A percentile compares a stretch with the other conserved stretches of the same genome.
These are phyloP conservation scores for Notoglanidium macrostoma DNA, from an alignment of 2,797 vertebrate species.

Conservation along the genomic window DNA sequence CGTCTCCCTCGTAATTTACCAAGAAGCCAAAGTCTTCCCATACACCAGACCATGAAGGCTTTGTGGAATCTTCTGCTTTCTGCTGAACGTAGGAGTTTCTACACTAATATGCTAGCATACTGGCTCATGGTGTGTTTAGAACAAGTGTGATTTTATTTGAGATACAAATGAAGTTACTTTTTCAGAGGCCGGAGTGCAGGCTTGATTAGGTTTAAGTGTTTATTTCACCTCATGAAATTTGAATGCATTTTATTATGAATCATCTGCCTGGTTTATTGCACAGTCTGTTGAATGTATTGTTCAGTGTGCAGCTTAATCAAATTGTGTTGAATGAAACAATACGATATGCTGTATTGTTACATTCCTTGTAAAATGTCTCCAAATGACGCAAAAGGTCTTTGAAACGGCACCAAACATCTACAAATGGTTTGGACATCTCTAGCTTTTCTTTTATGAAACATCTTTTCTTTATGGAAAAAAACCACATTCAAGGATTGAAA, in stretches of 20 bases:
- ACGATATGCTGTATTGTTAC: background rate
- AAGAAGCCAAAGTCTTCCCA: background rate
- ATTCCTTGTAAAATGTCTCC: no score
- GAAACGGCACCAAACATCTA: no score
- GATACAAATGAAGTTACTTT: background rate
- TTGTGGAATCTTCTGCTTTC: background rate
- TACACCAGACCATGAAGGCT: background rate
- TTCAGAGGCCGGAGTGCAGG: no score
- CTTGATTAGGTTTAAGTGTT: background rate
- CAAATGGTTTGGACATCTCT: no score
- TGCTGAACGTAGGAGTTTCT: background rate
- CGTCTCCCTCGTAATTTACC: background rate
- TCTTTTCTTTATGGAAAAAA: no score
- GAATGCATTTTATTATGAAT: background rate
- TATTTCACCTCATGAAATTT: background rate
- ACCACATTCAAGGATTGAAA: no score
- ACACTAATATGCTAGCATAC: background rate
- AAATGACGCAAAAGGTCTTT: background rate
- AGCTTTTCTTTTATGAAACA: no score
- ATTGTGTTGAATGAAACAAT: background rate
- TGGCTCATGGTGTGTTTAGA: background rate
- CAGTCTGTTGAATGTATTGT: background rate
- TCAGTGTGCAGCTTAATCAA: background rate
- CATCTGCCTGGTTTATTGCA: background rate
- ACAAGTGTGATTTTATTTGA: background rate